These are phyloP conservation scores for Garrulus glandarius DNA, from an alignment of 2,797 vertebrate genomes.

Conservation along the genomic window DNA sequence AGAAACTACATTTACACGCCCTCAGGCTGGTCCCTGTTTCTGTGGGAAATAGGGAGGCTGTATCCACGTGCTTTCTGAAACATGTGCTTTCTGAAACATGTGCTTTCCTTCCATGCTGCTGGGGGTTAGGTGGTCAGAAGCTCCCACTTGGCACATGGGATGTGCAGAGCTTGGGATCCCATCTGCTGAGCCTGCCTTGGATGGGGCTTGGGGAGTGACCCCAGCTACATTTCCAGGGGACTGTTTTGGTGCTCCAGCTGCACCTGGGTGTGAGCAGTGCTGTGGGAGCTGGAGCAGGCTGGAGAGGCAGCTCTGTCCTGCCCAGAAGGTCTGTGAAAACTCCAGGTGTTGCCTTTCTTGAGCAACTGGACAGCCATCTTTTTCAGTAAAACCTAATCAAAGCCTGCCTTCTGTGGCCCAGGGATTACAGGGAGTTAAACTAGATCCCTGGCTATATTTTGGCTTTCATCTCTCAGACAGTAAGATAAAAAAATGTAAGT, in stretches of 20 bases:
- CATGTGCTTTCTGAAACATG: rapidly evolving
- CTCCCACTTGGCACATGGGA: background rate
- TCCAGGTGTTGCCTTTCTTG: background rate
- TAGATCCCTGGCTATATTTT: background rate
- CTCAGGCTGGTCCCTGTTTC: background rate
- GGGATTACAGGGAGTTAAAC: background rate
- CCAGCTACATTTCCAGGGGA: background rate
- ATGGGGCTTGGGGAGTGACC: background rate
- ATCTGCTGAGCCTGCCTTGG: background rate
- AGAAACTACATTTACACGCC: rapidly evolving
- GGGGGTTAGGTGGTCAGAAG: background rate
- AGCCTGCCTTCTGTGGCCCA: background rate
- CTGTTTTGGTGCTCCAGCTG: background rate
- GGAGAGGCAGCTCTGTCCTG: background rate
- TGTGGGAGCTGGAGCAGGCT: background rate
- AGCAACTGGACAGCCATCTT: background rate
- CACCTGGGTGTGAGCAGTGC: background rate
- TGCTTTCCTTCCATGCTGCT: background rate
- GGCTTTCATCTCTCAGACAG: background rate
- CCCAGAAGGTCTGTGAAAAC: background rate
- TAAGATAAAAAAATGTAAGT: background rate
- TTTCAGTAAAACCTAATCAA: background rate
- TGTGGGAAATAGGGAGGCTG: background rate
- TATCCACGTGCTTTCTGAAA: background rate
- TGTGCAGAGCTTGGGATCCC: background rate